Base-by-base conservation (phyloP, 2,113 vertebrate species). In the Erythrocebus patas region DNA sequence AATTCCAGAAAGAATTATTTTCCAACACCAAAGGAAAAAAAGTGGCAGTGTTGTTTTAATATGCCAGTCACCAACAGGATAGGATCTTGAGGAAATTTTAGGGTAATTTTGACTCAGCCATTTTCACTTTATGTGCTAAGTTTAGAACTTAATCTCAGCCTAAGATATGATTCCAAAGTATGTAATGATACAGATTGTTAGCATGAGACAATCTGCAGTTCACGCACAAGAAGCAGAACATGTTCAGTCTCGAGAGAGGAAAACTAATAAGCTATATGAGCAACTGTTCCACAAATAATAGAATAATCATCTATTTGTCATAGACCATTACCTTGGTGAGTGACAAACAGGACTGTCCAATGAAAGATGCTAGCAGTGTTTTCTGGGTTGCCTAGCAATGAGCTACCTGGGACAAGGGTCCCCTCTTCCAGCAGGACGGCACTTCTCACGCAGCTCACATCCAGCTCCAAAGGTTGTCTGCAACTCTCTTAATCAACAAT, bases 1-100 rank as follows among this genome's bases (percentile, higher is more conserved):
- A 96, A 86, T 90, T 93, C 50, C 79, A 64, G 66, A 96, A 91
- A 86, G 40, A 93, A 38, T 80, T 90, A 35, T 59, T 59, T 94
- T 17, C n/a, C n/a, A 92, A 64, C n/a, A 93, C 18, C 5, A 43
- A 57, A 61, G 55, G 22, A 45, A 40, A 64, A 18, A 50, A 68
- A 14, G 6, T 8, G 18, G 9, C 35, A 64, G 12, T 86, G 38
- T 27, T 84, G 66, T 90, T 92, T 97, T 10, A 80, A 50, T 7
- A 32, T 40, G 59, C 40, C 61, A n/a, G 43, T 80, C 55, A 76
- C 76, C 27, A 66, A 95, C 22, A 55, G 2, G 4, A 59, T 23
- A 43, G 23, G 14, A 30, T 45, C 27, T 30, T 86, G 57, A 52
- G 52, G 48, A 38, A 90, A 35, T 79, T 89, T 92, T 61, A 78